Evolutionary conservation across 2,797 vertebrate species (phyloP).

Genomic region (Eremophila alpestris): DNA sequence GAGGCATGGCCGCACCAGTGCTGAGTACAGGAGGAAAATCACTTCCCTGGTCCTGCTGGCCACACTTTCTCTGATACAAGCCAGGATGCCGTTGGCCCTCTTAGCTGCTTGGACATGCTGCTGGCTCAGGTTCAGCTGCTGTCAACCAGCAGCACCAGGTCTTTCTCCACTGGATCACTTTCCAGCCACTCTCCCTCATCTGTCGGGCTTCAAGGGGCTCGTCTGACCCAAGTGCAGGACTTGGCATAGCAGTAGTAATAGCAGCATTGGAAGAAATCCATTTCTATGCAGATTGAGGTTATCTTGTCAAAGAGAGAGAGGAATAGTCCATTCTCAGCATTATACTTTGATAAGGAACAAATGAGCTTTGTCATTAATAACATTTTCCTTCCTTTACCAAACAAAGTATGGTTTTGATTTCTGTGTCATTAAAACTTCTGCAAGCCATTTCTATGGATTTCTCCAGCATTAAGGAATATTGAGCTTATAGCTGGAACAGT

Average conservation of each 20-base stretch:
- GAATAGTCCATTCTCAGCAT: not conserved
- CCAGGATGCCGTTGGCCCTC: not conserved
- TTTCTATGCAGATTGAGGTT: not conserved
- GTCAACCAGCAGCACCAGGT: not conserved
- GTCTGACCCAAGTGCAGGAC: not conserved
- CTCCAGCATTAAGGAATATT: not conserved
- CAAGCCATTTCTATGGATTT: not conserved
- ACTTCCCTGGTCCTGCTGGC: too few relatives aligned
- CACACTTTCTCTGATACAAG: not conserved
- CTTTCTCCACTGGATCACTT: not conserved
- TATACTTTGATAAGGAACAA: not conserved
- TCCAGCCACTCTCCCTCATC: fast-evolving
- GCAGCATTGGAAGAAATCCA: not conserved
- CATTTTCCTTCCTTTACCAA: not conserved
- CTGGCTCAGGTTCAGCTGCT: not conserved
- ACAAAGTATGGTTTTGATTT: not conserved
- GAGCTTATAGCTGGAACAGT: not conserved
- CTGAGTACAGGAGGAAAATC: not conserved
- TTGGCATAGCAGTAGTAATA: not conserved
- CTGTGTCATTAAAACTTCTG: not conserved
- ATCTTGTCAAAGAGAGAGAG: not conserved
- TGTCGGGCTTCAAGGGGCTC: not conserved
- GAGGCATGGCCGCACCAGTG: not conserved
- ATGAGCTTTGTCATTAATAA: not conserved
- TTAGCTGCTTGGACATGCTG: not conserved